Evolutionary conservation across 2,797 vertebrate genomes (phyloP).

Genomic region (Eidolon dupreanum): DNA sequence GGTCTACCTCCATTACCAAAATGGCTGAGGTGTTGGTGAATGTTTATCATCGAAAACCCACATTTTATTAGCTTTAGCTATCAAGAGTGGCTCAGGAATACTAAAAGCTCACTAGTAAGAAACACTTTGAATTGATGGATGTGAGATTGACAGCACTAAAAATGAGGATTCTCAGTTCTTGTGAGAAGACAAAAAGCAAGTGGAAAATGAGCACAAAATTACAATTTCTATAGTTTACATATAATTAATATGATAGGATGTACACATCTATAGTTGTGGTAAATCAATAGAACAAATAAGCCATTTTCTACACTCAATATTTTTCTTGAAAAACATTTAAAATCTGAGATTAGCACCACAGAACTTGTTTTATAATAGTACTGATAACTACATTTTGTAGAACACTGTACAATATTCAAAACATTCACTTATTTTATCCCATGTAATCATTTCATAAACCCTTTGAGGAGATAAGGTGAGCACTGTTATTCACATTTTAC

Average conservation of each 20-base stretch:
- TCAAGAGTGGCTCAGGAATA: constrained; percentile 17
- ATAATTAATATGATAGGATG: neutral
- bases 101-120: neutral
- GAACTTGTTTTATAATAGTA: neutral
- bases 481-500: constrained; percentile 19
- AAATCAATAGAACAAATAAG: neutral
- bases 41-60: constrained; percentile 64
- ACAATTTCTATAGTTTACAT: neutral
- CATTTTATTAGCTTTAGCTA: constrained; percentile 74
- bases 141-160: neutral
- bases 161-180: neutral
- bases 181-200: neutral
- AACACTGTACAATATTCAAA: neutral
- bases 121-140: neutral
- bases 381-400: neutral
- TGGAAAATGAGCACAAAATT: neutral
- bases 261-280: neutral
- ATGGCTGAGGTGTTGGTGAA: constrained; percentile 34
- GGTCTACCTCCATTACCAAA: constrained; percentile 65
- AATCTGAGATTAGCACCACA: neutral
- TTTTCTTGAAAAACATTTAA: constrained; percentile 19
- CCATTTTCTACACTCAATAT: neutral
- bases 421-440: neutral
- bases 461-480: neutral
- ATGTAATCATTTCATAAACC: neutral